Evolutionary conservation across 2,113 vertebrate species (phyloP).

Genomic region (Mustelus asterias): DNA sequence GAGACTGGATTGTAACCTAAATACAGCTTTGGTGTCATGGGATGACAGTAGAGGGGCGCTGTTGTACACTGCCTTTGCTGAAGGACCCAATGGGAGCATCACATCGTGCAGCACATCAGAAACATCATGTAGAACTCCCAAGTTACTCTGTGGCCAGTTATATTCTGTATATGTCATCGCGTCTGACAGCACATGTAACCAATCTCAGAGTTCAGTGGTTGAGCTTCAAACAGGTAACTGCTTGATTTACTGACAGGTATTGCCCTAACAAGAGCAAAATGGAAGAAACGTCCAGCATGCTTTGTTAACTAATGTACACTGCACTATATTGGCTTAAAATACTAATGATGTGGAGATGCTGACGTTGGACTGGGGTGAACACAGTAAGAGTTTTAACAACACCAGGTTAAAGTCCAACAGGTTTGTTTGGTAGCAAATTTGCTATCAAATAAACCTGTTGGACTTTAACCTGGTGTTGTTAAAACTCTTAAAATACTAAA

Average conservation of each 20-base stretch:
- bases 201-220: slow-evolving; percentile 47
- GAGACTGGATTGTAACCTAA: slow-evolving; percentile 47
- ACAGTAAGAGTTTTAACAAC: no score
- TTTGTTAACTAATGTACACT: not conserved
- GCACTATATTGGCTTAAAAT: not conserved
- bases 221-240: slow-evolving; percentile 53
- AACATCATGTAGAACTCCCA: slow-evolving; percentile 49
- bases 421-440: no score
- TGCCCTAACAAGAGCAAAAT: no score
- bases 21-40: slow-evolving; percentile 52
- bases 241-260: no score
- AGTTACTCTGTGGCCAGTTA: slow-evolving; percentile 52
- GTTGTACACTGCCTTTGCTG: slow-evolving; percentile 46
- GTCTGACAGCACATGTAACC: slow-evolving; percentile 49
- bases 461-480: no score
- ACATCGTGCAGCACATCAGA: slow-evolving; percentile 48
- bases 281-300: not conserved
- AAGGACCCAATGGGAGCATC: slow-evolving; percentile 43
- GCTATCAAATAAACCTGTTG: no score
- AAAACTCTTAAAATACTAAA: not conserved
- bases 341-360: no score
- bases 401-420: no score
- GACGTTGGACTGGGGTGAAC: no score
- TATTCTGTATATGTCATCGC: slow-evolving; percentile 47
- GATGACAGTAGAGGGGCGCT: slow-evolving; percentile 40